Conservation (phyloP, 2,888 invertebrate genomes). For the Drosophila vallismaia region DNA sequence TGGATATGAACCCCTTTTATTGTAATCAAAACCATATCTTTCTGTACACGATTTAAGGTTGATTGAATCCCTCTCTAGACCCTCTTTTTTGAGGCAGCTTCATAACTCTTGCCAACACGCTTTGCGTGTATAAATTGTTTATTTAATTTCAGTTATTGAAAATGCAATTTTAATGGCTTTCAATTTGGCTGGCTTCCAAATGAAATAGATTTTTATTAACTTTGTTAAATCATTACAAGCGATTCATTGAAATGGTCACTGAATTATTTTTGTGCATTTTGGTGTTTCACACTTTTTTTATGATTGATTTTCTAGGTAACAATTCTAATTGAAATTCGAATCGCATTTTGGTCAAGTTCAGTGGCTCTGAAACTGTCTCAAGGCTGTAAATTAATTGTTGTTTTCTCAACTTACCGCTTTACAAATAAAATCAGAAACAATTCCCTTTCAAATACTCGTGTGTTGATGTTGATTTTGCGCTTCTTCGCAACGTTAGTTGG, state of each 20-base stretch:
- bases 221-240: conserved; percentile 32
- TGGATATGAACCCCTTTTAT: no score
- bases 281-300: conserved; percentile 28
- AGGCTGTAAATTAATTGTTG: conserved; percentile 24
- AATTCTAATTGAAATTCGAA: conserved; percentile 31
- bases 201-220: conserved; percentile 37
- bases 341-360: conserved; percentile 29
- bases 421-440: conserved; percentile 36
- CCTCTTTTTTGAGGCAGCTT: background rate
- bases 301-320: background rate
- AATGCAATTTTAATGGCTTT: conserved; percentile 42
- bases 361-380: conserved; percentile 38
- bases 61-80: background rate
- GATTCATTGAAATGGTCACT: conserved; percentile 18
- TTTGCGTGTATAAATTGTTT: conserved; percentile 45
- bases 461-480: conserved; percentile 2
- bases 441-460: conserved; percentile 37
- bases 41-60: conserved; percentile 10
- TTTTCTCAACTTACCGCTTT: conserved; percentile 61
- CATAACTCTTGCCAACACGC: conserved; percentile 7
- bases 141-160: conserved; percentile 45
- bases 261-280: conserved; percentile 21
- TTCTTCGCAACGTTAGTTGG: conserved; percentile 10
- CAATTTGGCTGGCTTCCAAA: conserved; percentile 31
- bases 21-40: background rate